Base-by-base conservation (phyloP, 2,113 vertebrate genomes). In the Oriolus oriolus region DNA sequence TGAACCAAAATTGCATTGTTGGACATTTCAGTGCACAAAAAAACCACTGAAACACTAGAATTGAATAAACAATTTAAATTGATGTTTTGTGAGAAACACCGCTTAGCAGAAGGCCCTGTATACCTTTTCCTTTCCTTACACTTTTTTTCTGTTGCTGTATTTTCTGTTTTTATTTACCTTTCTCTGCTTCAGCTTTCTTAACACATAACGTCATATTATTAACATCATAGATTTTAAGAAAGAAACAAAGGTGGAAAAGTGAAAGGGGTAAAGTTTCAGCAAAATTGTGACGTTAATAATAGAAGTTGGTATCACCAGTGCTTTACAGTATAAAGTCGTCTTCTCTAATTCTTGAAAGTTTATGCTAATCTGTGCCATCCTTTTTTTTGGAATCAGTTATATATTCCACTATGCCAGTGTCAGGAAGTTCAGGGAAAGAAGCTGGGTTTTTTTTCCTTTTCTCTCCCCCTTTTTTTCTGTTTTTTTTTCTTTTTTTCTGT, bases 61-160 rank as follows among this genome's bases (percentile, higher is more conserved):
- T 7, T 39, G 31, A 86, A 26, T 1, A 2, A 76, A 49, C 6
- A 57, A 44, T 41, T 92, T 8, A 61, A 66, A 57, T 2, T 19
- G 13, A 6, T 10, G 27, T 63, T 82, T 75, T 85, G 10, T 65
- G 18, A 73, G 59, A 84, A 78, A 64, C 6, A 61, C 1, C 2
- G 8, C 11, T 33, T 22, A 41, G 7, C 15, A 53, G n/a, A 23
- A 2, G 14, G 7, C 2, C 4, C 13, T 52, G 7, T 30, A 22
- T 5, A 59, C 4, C 6, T 73, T 74, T 82, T 47, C 17, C 5
- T 20, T 37, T 63, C 10, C 6, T 11, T 42, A 0, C 0, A 7
- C 24, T 35, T 61, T 30, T 64, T 12, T 61, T 13, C 7, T 23
- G 3, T 12, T 54, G 16, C 27, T 45, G 1, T 35, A 42, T 52